Evolutionary conservation across 64 coral and sea anemone genomes (phyloP), one percentile per base, ranked within the genome.

Genomic region (Montipora sp.): DNA sequence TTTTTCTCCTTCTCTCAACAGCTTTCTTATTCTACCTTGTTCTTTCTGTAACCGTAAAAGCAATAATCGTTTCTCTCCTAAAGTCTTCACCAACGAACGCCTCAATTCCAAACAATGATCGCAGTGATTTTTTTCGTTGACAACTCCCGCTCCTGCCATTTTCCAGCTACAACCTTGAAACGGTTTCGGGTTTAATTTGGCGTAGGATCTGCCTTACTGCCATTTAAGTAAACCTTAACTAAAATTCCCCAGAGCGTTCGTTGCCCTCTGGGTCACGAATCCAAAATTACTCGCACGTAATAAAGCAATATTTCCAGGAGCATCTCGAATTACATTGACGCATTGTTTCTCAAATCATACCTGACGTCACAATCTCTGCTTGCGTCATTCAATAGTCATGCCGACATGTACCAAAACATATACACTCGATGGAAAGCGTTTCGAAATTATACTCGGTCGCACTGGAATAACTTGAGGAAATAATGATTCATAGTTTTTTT

Each of bases 41-140:
- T 98, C 95, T 12, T 81, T 92, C 71, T 98, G 92, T 72, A 98
- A 84, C 24, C 85, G 79, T 78, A 98, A 73, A 80, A 98, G 89
- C 77, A 98, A 90, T 45, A 89, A 72, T 48, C 92, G 72, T 77
- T 98, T 98, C 77, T 98, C 95, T 83, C 94, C 92, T 48, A 98
- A 83, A 76, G 83, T 82, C 63, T 86, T 90, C 13, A 98, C 77
- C 24, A 93, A 91, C 3, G 91, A 89, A 15, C 92, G 88, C 77
- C 94, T 92, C 13, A 98, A 10, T 66, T 98, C 95, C 48, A 82
- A 10, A 61, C 95, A 98, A 69, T 88, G 94, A 12, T 79, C n/a
- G 47, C 95, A 98, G 21, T 89, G 73, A 77, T 84, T 16, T 5
- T 77, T 86, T 16, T 63, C 75, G 19, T 80, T 90, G 8, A 14